These are phyloP conservation scores for Thereva nobilitata DNA, from an alignment of 2,888 invertebrate species.

Conservation along the genomic window DNA sequence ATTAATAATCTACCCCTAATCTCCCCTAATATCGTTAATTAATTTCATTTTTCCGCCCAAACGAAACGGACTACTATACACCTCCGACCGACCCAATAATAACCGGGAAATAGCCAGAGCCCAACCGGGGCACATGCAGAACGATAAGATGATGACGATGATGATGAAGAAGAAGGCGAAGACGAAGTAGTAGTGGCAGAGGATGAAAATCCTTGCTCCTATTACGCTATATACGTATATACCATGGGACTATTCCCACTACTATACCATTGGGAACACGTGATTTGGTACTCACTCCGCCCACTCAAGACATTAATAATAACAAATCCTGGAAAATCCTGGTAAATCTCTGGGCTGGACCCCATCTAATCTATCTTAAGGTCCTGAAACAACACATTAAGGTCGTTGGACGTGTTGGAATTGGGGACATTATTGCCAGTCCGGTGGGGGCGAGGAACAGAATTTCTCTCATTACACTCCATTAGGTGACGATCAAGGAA, in stretches of 20 bases:
- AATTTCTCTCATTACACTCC: constrained; percentile 25
- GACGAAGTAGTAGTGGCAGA: constrained; percentile 1
- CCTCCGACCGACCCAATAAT: constrained; percentile 12
- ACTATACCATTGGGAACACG: constrained; percentile 15
- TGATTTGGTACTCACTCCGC: constrained; percentile 22
- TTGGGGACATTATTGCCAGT: constrained; percentile 9
- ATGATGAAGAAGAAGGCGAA: too few relatives aligned
- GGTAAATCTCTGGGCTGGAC: constrained; percentile 23
- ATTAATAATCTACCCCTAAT: constrained; percentile 36
- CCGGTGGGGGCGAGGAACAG: not conserved
- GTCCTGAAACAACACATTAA: constrained; percentile 23
- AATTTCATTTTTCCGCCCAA: constrained; percentile 35
- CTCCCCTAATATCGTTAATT: constrained; percentile 36
- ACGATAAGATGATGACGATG: too few relatives aligned
- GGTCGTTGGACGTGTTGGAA: constrained; percentile 12
- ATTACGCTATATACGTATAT: too few relatives aligned
- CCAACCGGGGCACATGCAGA: not conserved
- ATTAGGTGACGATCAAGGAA: constrained; percentile 31
- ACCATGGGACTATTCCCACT: too few relatives aligned
- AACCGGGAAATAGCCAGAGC: constrained; percentile 1
- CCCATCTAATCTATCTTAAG: constrained; percentile 16
- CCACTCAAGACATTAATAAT: constrained; percentile 8
- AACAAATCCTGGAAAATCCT: constrained; percentile 36
- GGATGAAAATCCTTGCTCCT: constrained; percentile 19
- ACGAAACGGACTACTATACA: constrained; percentile 2